A percentile compares a stretch with the other conserved stretches of the same genome.
These are phyloP conservation scores for Zaprionus tsacasi DNA, from an alignment of 1,140 invertebrate genomes.

Conservation along the genomic window DNA sequence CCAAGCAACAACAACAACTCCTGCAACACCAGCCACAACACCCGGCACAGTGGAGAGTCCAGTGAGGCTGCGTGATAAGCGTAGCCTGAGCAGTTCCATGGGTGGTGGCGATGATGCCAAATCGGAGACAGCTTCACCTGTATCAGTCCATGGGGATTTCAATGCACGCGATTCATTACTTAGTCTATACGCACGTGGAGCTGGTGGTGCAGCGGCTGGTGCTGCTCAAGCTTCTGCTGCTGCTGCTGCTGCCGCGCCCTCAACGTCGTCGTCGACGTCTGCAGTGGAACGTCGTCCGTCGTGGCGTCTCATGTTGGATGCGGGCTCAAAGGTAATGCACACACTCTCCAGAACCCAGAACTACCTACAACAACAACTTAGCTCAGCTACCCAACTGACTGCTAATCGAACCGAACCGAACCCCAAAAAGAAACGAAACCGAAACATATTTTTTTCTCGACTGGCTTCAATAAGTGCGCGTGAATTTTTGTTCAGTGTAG, in stretches of 20 bases:
- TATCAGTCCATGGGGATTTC: slow-evolving; percentile 56
- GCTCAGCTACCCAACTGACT: slow-evolving; percentile 42
- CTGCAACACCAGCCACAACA: slow-evolving; percentile 45
- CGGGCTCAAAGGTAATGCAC: slow-evolving; percentile 91
- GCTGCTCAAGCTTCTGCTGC: slow-evolving; percentile 9
- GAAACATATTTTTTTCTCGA: slow-evolving; percentile 25
- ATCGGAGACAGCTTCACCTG: slow-evolving; percentile 67
- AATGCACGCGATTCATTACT: slow-evolving; percentile 71
- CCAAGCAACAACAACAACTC: slow-evolving; percentile 23
- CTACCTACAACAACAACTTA: slow-evolving; percentile 26
- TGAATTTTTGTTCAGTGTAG: slow-evolving; percentile 58
- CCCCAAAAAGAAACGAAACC: background rate
- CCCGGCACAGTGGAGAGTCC: slow-evolving; percentile 70
- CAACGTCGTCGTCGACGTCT: slow-evolving; percentile 31
- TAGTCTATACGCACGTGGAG: slow-evolving; percentile 63
- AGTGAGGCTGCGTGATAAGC: slow-evolving; percentile 80
- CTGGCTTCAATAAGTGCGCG: slow-evolving; percentile 53
- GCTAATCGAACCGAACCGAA: slow-evolving; percentile 45
- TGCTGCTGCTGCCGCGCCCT: slow-evolving; percentile 24
- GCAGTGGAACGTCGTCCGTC: slow-evolving; percentile 91
- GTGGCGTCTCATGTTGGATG: slow-evolving; percentile 95
- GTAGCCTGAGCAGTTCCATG: slow-evolving; percentile 46
- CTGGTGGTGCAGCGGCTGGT: slow-evolving; percentile 38
- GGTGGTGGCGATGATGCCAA: slow-evolving; percentile 43
- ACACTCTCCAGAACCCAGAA: slow-evolving; percentile 45